Percentiles rank a stretch among this genome's conserved stretches.
Evolutionary conservation across 2,888 invertebrate species (phyloP).

Genomic region (Scotopteryx bipunctaria): DNA sequence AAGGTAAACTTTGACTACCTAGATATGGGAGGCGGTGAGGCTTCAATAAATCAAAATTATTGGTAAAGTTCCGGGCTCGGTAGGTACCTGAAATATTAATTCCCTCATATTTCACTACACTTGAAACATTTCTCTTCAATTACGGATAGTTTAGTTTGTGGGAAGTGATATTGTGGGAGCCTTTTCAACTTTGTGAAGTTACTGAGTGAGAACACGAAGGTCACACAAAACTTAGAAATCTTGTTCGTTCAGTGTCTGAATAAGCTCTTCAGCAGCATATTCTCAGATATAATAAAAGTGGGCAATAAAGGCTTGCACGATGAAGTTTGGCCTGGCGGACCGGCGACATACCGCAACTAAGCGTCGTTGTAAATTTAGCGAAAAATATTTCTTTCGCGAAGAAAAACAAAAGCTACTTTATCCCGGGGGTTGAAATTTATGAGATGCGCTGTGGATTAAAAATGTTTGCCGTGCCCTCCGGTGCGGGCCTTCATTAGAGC

Average conservation of each 20-base stretch:
- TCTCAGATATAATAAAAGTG: conserved; percentile 53
- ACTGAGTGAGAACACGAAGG: no score
- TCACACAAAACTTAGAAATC: no score
- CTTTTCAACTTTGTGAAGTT: no score
- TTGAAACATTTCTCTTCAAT: conserved; percentile 57
- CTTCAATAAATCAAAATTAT: conserved; percentile 70
- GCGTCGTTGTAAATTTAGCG: conserved; percentile 67
- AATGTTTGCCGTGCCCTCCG: conserved; percentile 78
- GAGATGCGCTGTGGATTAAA: conserved; percentile 80
- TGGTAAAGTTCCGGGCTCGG: conserved; percentile 61
- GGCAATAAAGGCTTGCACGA: conserved; percentile 50
- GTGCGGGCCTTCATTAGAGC: conserved; percentile 73
- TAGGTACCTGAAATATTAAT: conserved; percentile 67
- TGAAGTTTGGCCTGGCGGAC: conserved; percentile 42
- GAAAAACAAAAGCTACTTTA: conserved; percentile 77
- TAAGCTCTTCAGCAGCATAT: conserved; percentile 33
- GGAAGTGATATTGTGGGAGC: no score
- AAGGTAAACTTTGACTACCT: conserved; percentile 61
- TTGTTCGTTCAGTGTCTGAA: not conserved
- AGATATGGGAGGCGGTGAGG: conserved; percentile 56
- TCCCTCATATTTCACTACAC: conserved; percentile 57
- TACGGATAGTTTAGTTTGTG: conserved; percentile 47
- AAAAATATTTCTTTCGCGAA: conserved; percentile 71
- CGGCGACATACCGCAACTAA: conserved; percentile 56
- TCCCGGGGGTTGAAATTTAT: conserved; percentile 74